Base-by-base conservation (phyloP, 2,888 invertebrate species). In the Toxonevra muliebris region DNA sequence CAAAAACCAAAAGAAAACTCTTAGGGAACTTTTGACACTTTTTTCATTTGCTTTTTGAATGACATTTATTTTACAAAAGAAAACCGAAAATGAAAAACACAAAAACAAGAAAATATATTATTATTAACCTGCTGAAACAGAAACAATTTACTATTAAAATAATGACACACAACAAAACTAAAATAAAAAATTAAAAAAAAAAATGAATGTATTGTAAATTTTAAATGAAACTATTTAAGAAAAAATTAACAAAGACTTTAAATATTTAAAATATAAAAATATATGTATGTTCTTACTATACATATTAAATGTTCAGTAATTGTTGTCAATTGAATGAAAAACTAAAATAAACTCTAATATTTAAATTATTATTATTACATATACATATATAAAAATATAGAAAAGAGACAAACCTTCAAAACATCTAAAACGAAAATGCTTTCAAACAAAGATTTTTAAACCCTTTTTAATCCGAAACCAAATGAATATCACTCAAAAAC, bases 11-110 rank as follows among this genome's bases (percentile, higher is more conserved):
- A 71, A 20, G 69, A 68, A 73, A 60, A 74, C 68, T 71, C 71
- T 78, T 79, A 79, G 79, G 79, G 78, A 79, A 75, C 70, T 71
- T 75, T 69, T 75, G 52, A 64, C 55, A 66, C 45, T 20, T 41
- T 52, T 54, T 63, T 66, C 11, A 58, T 58, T 59, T 61, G 41
- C 48, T 68, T 72, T 69, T 67, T 65, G 48, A 66, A 65, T 30
- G 30, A 61, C 60, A 58, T 59, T 68, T 60, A 54, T 69, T 65
- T 58, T 64, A 58, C 61, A 52, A 13, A 42, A 66, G 19, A 65
- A 55, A 17, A n/a, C n/a, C 50, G 11, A 20, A 63, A 68, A 15
- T 20, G 58, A 61, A 20, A 48, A 7, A 66, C 12, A 69, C 17
- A 41, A 48, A 61, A 45, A 40, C 45, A n/a, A 66, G 69, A 60